Percentiles rank a stretch among this genome's conserved stretches.
Evolutionary conservation across 2,797 vertebrate genomes (phyloP).

Genomic region (Enteromius unitaeniatus): DNA sequence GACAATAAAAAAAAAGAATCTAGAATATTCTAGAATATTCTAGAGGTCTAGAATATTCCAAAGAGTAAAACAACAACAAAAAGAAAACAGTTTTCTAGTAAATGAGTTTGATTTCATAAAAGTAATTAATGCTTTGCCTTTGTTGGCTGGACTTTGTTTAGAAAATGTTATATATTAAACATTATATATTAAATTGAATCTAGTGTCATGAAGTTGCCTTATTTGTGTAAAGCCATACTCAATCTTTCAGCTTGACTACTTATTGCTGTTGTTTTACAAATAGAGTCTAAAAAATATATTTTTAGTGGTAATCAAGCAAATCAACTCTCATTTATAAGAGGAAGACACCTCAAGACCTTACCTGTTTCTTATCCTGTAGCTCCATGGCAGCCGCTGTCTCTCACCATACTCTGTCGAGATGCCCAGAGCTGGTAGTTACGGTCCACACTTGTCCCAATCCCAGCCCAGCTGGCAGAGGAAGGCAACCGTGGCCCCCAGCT

Average conservation of each 20-base stretch:
- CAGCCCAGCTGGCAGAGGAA: slow-evolving; percentile 49
- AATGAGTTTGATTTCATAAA: slow-evolving; percentile 10
- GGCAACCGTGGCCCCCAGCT: slow-evolving; percentile 28
- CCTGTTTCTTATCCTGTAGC: slow-evolving; percentile 89
- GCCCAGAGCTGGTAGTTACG: slow-evolving; percentile 67
- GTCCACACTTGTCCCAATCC: slow-evolving; percentile 51
- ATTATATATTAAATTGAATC: neutral
- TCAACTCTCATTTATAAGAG: neutral
- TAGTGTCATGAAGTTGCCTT: neutral
- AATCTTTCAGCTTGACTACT: neutral
- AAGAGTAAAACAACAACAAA: neutral
- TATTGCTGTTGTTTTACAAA: neutral
- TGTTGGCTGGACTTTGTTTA: slow-evolving; percentile 4
- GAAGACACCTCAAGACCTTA: slow-evolving; percentile 67
- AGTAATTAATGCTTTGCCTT: neutral
- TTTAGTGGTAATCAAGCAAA: neutral
- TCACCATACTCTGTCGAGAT: slow-evolving; percentile 84
- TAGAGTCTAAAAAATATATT: neutral
- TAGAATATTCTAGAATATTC: neutral
- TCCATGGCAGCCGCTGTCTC: slow-evolving; percentile 83
- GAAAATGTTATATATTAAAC: neutral
- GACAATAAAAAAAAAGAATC: neutral
- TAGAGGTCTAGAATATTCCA: neutral
- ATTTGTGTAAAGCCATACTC: neutral
- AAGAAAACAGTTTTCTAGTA: too few relatives aligned